phyloP scores from a whole-genome alignment of 2,797 vertebrate species.

The Pitangus sulphuratus region DNA sequence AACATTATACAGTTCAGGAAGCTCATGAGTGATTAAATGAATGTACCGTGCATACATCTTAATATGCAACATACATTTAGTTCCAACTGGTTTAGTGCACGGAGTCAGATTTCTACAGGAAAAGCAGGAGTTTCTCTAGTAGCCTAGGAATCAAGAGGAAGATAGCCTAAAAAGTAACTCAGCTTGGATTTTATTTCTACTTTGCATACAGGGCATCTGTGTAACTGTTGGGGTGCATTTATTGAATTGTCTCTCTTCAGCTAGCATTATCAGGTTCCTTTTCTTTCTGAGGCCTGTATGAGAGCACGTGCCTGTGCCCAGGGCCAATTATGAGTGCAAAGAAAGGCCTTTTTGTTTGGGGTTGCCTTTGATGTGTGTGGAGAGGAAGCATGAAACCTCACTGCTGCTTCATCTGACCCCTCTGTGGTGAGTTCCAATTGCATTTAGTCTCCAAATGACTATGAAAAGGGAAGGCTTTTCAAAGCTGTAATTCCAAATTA shows the following conservation, averaged over 20 bases:
- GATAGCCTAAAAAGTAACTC: neutral
- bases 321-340: neutral
- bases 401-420: constrained; percentile 46
- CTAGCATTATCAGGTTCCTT: neutral
- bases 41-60: neutral
- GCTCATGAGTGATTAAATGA: neutral
- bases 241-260: neutral
- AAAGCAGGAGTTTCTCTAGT: neutral
- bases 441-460: constrained; percentile 22
- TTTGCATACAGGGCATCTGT: neutral
- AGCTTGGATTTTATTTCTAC: neutral
- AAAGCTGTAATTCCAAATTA: neutral
- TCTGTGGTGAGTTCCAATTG: neutral
- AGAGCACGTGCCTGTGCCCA: neutral
- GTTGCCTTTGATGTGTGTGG: constrained; percentile 29
- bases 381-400: constrained; percentile 15
- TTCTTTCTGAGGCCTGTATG: neutral
- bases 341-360: neutral
- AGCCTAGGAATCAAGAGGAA: neutral
- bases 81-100: neutral
- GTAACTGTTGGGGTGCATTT: neutral
- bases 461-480: neutral
- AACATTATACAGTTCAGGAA: neutral
- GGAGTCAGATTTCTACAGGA: neutral
- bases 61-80: neutral